Evolutionary conservation across 2,888 invertebrate species (phyloP).

Genomic region (Amitus sp.): DNA sequence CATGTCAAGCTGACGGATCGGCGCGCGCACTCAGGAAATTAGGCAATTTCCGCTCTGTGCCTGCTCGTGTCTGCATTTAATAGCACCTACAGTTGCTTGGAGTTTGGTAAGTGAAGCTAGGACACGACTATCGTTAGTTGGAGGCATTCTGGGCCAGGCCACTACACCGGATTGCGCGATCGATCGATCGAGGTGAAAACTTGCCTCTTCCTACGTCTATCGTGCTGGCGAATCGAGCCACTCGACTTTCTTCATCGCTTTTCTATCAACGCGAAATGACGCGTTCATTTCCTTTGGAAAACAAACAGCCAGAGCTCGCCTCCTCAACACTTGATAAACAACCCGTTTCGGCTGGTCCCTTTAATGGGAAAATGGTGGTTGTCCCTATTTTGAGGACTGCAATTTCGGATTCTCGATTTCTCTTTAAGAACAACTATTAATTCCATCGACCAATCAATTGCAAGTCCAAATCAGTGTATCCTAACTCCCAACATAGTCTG

Average conservation of each 20-base stretch:
- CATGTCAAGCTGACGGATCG: constrained; percentile 65
- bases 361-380: too few species aligned
- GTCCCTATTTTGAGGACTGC: too few species aligned
- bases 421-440: too few species aligned
- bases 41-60: constrained; percentile 65
- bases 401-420: too few species aligned
- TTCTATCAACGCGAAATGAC: neutral
- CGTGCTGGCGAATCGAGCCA: constrained; percentile 32
- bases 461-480: too few species aligned
- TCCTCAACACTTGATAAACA: neutral
- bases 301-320: neutral
- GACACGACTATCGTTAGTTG: constrained; percentile 43
- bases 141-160: constrained; percentile 29
- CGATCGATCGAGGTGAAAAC: too few species aligned
- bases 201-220: constrained; percentile 33
- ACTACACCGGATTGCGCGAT: neutral
- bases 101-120: constrained; percentile 49
- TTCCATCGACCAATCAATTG: too few species aligned
- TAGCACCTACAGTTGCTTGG: constrained; percentile 53
- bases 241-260: constrained; percentile 7
- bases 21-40: constrained; percentile 66
- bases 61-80: constrained; percentile 65
- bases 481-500: too few species aligned
- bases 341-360: neutral
- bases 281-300: neutral